These are phyloP conservation scores for Melanotaenia duboulayi DNA, from an alignment of 2,113 vertebrate genomes.

Conservation along the genomic window DNA sequence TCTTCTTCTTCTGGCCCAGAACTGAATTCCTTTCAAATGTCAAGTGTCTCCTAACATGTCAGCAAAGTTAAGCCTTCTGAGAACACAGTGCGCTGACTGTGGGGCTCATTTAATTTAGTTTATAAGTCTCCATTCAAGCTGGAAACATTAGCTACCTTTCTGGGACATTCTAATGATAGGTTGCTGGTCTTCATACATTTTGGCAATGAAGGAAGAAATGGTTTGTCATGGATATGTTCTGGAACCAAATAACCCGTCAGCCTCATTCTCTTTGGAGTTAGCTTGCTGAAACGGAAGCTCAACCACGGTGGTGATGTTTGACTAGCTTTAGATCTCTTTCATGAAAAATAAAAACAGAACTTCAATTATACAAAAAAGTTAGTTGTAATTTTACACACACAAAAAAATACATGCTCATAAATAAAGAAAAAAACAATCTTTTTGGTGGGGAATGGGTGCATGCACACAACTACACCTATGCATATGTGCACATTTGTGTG, in stretches of 20 bases:
- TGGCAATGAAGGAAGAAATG: slow-evolving; percentile 46
- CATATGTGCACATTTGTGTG: slow-evolving; percentile 30
- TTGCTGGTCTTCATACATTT: slow-evolving; percentile 42
- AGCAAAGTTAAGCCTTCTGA: slow-evolving; percentile 32
- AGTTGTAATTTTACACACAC: neutral
- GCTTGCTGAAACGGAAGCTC: slow-evolving; percentile 9
- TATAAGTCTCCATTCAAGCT: slow-evolving; percentile 45
- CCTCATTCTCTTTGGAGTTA: neutral
- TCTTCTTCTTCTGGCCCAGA: slow-evolving; percentile 15
- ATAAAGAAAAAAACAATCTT: neutral
- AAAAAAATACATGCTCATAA: neutral
- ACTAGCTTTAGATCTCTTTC: neutral
- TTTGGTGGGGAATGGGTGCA: neutral
- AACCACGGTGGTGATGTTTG: slow-evolving; percentile 11
- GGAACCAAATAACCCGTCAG: slow-evolving; percentile 29
- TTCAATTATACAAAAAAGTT: neutral
- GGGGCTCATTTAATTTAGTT: slow-evolving; percentile 19
- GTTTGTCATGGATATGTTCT: slow-evolving; percentile 40
- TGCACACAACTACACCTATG: slow-evolving; percentile 17
- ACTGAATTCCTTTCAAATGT: slow-evolving; percentile 54
- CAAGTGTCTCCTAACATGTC: slow-evolving; percentile 53
- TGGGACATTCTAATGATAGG: slow-evolving; percentile 60
- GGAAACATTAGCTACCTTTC: slow-evolving; percentile 64
- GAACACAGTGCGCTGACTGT: slow-evolving; percentile 45
- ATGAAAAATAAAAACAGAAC: neutral